Base-by-base conservation (phyloP, 2,113 vertebrate species). In the Orycteropus afer region DNA sequence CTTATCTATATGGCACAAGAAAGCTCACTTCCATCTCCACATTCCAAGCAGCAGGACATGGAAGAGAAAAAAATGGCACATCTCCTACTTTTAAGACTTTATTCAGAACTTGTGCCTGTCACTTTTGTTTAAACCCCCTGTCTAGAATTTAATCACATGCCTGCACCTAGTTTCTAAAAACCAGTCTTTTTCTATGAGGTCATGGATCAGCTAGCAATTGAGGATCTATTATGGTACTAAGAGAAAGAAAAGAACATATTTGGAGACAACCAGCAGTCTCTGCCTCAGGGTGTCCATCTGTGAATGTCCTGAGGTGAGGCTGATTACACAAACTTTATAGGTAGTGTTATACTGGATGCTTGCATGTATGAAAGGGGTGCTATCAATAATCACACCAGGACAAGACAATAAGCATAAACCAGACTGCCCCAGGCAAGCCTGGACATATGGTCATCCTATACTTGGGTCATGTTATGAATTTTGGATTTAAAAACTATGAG, bases 261-360 rank as follows among this genome's bases (percentile, higher is more conserved):
- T 40, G 57, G 32, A 32, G 2, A 5, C 4, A 9, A 32, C 13
- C 34, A 11, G 11, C 25, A 81, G 89, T 2, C 51, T 74, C 51
- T 71, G 10, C 40, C 51, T 34, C 14, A 55, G 4, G n/a, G 18
- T 0, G 5, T 57, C 18, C 34, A 65, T 32, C 23, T 79, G 0
- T 17, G 34, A 17, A 74, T 14, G 45, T 15, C 45, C 10, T 7
- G 3, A 6, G 8, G 51, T 12, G 37, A 86, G 23, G 32, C 29
- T 27, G 27, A 61, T 9, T 12, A 29, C 2, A 3, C 6, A 34
- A 32, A 0, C n/a, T 17, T 2, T 3, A 25, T 7, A 32, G 10
- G 17, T 7, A 25, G 27, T 5, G 18, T 34, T 12, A 32, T 2
- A 59, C 49, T 14, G 40, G 27, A 51, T 40, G 40, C 42, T 29